Conservation (phyloP, 2,113 vertebrate species). For the Oreochromis aureus region DNA sequence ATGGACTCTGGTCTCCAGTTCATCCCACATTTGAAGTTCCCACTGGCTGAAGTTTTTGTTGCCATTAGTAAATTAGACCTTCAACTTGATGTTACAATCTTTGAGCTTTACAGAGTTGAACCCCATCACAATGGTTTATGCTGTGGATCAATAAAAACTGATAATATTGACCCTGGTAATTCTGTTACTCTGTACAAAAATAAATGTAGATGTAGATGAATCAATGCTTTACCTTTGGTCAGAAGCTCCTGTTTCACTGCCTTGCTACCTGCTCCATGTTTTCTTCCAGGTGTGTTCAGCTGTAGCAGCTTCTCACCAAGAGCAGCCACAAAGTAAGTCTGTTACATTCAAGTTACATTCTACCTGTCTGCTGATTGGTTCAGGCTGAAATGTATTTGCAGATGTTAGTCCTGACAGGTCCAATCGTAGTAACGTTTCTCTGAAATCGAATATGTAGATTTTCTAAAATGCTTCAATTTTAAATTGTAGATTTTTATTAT, state of each 20-base stretch:
- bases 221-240: background rate
- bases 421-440: background rate
- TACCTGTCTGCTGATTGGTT: background rate
- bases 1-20: background rate
- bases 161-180: background rate
- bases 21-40: background rate
- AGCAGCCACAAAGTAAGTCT: background rate
- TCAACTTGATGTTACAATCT: background rate
- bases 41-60: background rate
- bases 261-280: background rate
- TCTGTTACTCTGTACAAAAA: background rate
- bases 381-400: background rate
- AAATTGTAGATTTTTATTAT: background rate
- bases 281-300: background rate
- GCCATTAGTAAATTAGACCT: background rate
- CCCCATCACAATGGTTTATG: background rate
- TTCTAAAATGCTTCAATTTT: background rate
- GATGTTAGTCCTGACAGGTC: background rate
- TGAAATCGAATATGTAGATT: background rate
- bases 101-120: background rate
- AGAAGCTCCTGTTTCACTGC: background rate
- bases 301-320: background rate
- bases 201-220: background rate
- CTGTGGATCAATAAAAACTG: background rate
- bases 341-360: background rate